Evolutionary conservation across 2,888 invertebrate genomes (phyloP).

Genomic region (Phaedon cochleariae): DNA sequence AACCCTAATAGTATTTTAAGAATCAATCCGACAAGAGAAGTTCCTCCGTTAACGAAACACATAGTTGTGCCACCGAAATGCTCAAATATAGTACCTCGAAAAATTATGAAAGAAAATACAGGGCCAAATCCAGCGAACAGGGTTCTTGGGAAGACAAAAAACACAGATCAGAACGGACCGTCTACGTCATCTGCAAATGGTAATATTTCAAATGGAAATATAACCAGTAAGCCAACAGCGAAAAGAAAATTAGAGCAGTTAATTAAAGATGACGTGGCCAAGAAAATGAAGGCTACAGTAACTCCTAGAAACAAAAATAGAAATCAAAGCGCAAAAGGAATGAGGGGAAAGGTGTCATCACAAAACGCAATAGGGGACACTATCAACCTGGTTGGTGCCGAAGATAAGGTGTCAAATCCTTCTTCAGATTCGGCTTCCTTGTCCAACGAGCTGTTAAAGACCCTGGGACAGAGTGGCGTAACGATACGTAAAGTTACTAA

Average conservation of each 20-base stretch:
- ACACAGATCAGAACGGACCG: not conserved
- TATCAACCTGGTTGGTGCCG: not conserved
- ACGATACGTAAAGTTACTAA: not conserved
- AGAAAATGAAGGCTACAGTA: not conserved
- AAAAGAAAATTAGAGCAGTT: not conserved
- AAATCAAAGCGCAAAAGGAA: not conserved
- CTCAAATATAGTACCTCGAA: not conserved
- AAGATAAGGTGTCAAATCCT: not conserved
- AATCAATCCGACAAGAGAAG: not conserved
- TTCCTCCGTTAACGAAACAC: no score
- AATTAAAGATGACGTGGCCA: not conserved
- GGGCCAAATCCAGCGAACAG: not conserved
- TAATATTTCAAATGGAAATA: not conserved
- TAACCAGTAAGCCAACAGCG: not conserved
- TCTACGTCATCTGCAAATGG: not conserved
- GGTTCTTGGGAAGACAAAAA: not conserved
- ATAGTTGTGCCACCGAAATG: not conserved
- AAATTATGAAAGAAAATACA: not conserved
- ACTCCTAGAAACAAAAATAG: not conserved
- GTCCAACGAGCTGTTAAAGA: not conserved
- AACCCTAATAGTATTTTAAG: not conserved
- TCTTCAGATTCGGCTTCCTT: not conserved
- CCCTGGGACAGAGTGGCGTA: not conserved
- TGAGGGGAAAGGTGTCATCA: not conserved
- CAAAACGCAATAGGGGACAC: no score